These are phyloP conservation scores for Gasterosteus aculeatus DNA, from an alignment of 2,113 vertebrate genomes.

Conservation along the genomic window DNA sequence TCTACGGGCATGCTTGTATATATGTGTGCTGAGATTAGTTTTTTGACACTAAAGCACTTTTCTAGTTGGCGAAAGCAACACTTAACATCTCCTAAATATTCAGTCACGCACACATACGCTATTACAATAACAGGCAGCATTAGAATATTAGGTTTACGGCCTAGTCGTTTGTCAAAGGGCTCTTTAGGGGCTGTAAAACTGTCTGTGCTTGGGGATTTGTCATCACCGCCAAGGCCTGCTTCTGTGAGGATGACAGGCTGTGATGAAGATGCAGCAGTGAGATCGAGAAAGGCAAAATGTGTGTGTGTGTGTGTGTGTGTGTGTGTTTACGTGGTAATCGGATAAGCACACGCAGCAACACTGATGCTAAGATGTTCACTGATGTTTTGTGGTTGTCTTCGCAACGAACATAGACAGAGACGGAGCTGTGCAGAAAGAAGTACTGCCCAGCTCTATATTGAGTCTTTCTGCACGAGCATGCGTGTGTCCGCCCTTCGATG, in stretches of 20 bases:
- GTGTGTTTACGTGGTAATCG: slow-evolving; percentile 4
- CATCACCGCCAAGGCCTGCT: slow-evolving; percentile 87
- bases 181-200: slow-evolving; percentile 96
- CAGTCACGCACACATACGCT: slow-evolving; percentile 65
- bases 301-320: slow-evolving; percentile 9
- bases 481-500: slow-evolving; percentile 51
- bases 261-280: slow-evolving; percentile 72
- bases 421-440: neutral
- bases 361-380: slow-evolving; percentile 37
- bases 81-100: slow-evolving; percentile 86
- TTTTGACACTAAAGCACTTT: slow-evolving; percentile 72
- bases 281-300: slow-evolving; percentile 27
- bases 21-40: slow-evolving; percentile 43
- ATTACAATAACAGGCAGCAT: slow-evolving; percentile 88
- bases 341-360: slow-evolving; percentile 27
- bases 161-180: slow-evolving; percentile 83
- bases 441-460: slow-evolving; percentile 38
- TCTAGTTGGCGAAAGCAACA: slow-evolving; percentile 86
- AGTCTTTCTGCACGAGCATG: slow-evolving; percentile 20
- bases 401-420: slow-evolving; percentile 25
- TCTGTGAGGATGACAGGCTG: slow-evolving; percentile 77
- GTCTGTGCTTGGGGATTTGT: slow-evolving; percentile 89
- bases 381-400: slow-evolving; percentile 40
- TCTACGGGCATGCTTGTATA: slow-evolving; percentile 14
- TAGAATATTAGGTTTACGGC: slow-evolving; percentile 92